These are phyloP conservation scores for Axis porcinus DNA, from an alignment of 2,113 vertebrate species.

Conservation along the genomic window DNA sequence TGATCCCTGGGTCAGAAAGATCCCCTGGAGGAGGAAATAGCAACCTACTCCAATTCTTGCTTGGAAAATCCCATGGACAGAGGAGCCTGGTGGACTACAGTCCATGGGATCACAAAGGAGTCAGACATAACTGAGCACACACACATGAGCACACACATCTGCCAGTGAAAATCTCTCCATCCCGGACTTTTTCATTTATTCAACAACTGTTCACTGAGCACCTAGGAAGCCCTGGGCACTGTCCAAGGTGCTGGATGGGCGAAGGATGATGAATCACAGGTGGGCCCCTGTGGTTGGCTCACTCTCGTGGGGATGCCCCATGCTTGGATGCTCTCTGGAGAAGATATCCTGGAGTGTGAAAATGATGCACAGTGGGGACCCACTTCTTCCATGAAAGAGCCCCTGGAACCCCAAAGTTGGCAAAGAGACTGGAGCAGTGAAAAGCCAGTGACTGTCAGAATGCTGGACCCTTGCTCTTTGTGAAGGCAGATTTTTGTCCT, in stretches of 20 bases:
- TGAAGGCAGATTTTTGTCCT: background rate
- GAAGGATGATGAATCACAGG: accelerated
- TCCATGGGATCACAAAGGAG: background rate
- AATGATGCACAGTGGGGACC: background rate
- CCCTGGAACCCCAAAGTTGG: background rate
- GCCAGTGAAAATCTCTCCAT: background rate
- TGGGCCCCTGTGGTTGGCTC: background rate
- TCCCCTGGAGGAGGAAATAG: background rate
- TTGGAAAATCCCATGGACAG: background rate
- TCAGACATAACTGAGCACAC: background rate
- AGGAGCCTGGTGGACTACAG: background rate
- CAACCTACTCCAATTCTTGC: background rate
- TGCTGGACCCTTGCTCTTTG: background rate
- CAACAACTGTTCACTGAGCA: background rate
- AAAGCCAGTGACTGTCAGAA: background rate
- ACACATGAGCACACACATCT: background rate
- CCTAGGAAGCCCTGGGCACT: background rate
- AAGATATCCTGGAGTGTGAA: background rate
- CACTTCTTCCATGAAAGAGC: background rate
- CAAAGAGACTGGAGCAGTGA: too few species aligned
- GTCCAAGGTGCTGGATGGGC: background rate
- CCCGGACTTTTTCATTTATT: background rate
- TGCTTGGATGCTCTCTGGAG: background rate
- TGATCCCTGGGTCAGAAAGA: background rate
- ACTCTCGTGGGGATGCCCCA: accelerated